Evolutionary conservation across 1,140 invertebrate genomes (phyloP), one percentile per base, ranked within the genome.

Genomic region (Pachyrhynchus sulphureomaculatus): DNA sequence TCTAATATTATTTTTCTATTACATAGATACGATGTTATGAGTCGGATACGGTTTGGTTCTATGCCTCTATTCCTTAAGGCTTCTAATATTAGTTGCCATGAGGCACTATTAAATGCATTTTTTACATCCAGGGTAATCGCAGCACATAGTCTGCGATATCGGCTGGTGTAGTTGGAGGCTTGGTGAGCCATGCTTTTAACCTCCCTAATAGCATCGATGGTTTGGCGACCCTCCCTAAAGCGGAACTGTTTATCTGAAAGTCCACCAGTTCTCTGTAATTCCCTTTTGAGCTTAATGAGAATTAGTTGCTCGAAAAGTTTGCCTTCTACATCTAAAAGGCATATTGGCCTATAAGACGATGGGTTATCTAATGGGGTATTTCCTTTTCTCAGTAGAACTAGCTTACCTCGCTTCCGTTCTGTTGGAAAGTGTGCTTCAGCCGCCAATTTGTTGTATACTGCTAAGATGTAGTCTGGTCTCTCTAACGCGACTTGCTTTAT

Each of bases 91-190:
- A n/a, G 65, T 0, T 75, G 70, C 77, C 77, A 80, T 72, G 75
- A 75, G 0, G 71, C 67, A 12, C 72, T 72, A 45, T 78, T 73
- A 44, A 80, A 81, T 0, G 79, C 78, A 0, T 78, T 78, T 4
- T 71, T 70, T 8, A 81, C 79, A 47, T 81, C 80, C 4, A 81
- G 36, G 6, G 76, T 62, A 0, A 80, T 65, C 15, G 48, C 9
- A 12, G 42, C 64, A n/a, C 15, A 23, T 36, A 0, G 10, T 24
- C 21, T 52, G 18, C 32, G 39, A 6, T 0, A 58, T 67, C n/a
- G 75, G 44, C 0, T 67, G 68, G 33, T 78, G 75, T 17, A 69
- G 73, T 3, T 44, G 4, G 36, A 21, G 12, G 18, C 41, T 39
- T 2, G 24, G 0, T 21, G 33, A 0, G 52, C 23, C 13, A 39